phyloP scores from a whole-genome alignment of 2,888 invertebrate genomes.

The Drosophila sordidula region DNA sequence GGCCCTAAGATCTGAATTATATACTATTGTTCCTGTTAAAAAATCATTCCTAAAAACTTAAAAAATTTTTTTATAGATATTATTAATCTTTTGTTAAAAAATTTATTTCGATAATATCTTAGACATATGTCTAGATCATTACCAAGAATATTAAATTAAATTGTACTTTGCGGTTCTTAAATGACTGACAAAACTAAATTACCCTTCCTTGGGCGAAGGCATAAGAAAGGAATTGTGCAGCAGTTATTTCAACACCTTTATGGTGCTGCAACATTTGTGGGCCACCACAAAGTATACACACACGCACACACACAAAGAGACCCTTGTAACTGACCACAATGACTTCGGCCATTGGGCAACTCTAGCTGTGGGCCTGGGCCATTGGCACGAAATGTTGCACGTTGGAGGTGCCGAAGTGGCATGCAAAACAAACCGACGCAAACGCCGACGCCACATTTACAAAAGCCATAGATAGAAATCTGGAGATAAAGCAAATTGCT shows the following conservation, averaged over 20 bases:
- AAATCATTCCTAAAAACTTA: too few species aligned
- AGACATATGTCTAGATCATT: too few species aligned
- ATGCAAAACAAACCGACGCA: constrained; percentile 73
- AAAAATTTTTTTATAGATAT: too few species aligned
- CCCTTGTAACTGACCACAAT: constrained; percentile 51
- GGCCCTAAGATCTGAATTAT: too few species aligned
- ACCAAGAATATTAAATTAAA: too few species aligned
- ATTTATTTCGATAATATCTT: too few species aligned
- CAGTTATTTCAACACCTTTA: constrained; percentile 79
- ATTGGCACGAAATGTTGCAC: constrained; percentile 23
- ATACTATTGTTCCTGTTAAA: too few species aligned
- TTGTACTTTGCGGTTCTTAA: too few species aligned
- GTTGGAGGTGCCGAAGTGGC: constrained; percentile 52
- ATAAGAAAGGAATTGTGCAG: constrained; percentile 46
- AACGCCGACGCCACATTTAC: constrained; percentile 70
- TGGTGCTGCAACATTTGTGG: constrained; percentile 63
- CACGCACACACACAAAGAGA: constrained; percentile 14
- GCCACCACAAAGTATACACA: constrained; percentile 25
- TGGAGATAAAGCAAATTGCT: constrained; percentile 79
- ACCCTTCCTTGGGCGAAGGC: not conserved
- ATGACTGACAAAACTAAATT: not conserved
- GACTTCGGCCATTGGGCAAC: constrained; percentile 63
- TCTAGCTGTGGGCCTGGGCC: constrained; percentile 3
- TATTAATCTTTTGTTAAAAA: too few species aligned
- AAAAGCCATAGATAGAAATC: constrained; percentile 72